Evolutionary conservation across 2,888 invertebrate genomes (phyloP).

Genomic region (Yponomeuta plumbellus): DNA sequence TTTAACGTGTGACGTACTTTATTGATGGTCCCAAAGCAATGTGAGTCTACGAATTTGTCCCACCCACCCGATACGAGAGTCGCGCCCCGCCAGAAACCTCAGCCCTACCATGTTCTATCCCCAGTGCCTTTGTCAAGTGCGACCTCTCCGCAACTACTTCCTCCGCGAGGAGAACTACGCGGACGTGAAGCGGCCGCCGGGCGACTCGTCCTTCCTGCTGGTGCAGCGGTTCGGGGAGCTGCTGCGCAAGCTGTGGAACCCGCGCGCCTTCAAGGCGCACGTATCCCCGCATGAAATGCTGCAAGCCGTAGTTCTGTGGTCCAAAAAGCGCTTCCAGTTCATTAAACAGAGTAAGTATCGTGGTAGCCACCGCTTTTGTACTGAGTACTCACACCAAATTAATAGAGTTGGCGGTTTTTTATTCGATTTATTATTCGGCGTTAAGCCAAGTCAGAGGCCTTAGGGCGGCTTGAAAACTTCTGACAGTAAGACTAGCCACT

Average conservation of each 20-base stretch:
- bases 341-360: slow-evolving; percentile 90
- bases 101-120: slow-evolving; percentile 29
- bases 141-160: slow-evolving; percentile 96
- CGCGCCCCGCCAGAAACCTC: too few species aligned
- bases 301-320: slow-evolving; percentile 98
- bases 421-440: too few species aligned
- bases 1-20: too few species aligned
- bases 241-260: slow-evolving; percentile 98
- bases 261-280: slow-evolving; percentile 98
- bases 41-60: too few species aligned
- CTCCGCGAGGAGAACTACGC: slow-evolving; percentile 95
- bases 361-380: too few species aligned
- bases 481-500: too few species aligned
- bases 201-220: slow-evolving; percentile 93
- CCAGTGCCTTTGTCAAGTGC: slow-evolving; percentile 95
- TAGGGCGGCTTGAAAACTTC: too few species aligned
- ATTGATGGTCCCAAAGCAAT: too few species aligned
- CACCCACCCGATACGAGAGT: too few species aligned
- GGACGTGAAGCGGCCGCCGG: slow-evolving; percentile 92
- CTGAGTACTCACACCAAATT: too few species aligned
- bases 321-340: slow-evolving; percentile 97
- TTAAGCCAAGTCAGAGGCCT: too few species aligned
- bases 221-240: slow-evolving; percentile 96
- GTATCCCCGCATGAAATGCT: slow-evolving; percentile 99
- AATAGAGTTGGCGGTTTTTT: too few species aligned